Base-by-base conservation (phyloP, 2,888 invertebrate species). In the Geophilus truncorum region DNA sequence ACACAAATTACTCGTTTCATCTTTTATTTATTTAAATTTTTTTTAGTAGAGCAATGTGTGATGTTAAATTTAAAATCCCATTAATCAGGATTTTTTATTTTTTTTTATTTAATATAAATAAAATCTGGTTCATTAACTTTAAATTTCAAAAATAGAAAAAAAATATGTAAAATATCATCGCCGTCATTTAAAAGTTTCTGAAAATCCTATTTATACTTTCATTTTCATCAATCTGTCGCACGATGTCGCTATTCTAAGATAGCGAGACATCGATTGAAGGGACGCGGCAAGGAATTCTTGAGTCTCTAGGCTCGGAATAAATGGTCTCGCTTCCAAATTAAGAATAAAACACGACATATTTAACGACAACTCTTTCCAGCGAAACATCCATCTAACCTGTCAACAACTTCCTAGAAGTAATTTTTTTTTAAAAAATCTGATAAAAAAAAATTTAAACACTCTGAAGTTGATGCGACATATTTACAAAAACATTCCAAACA, bases 401-500 rank as follows among this genome's bases (percentile, higher is more conserved):
- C 70, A 70, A 70, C 70, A 70, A 70, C 70, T 70, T 70, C 25
- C 28, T 28, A 70, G 25, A 28, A 70, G 28, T 4, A 12, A 0
- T n/a, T n/a, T n/a, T n/a, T n/a, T n/a, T n/a, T n/a, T n/a, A 57
- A 57, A 57, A 28, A 3, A 25, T 9, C n/a, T n/a, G n/a, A n/a
- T 28, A 25, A 4, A n/a, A 4, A 28, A 15, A 45, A n/a, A 45
- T n/a, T 3, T 12, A n/a, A 28, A 28, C 70, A 28, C 70, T 9
- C 57, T 70, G 25, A 70, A 70, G 25, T 5, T n/a, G 5, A 21
- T 18, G 51, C 70, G 70, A 70, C 70, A 28, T 70, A 70, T 70
- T 70, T 70, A 70, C 70, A 70, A 70, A 70, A 70, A 70, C 70
- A 70, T 28, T 28, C 25, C 70, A 70, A 70, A 28, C 25, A 23